Conservation (phyloP, 2,797 vertebrate species). For the Micromesistius poutassou region DNA sequence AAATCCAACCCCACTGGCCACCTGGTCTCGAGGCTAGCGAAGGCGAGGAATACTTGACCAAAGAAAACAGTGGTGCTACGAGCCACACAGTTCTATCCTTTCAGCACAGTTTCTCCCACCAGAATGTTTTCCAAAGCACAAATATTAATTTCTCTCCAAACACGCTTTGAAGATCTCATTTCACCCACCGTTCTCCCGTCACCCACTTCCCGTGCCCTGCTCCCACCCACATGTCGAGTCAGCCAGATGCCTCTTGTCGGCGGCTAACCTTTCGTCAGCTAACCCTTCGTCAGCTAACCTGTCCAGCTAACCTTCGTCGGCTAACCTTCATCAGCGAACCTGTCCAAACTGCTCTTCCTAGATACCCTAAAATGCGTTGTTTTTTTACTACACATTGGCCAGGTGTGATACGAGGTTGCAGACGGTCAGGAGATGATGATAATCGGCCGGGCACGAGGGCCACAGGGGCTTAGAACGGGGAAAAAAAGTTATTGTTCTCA, state of each 20-base stretch:
- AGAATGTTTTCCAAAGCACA: conserved; percentile 51
- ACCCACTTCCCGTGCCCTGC: conserved; percentile 41
- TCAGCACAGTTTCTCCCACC: conserved; percentile 33
- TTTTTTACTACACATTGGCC: too few species aligned
- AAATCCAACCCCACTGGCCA: conserved; percentile 53
- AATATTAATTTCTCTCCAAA: conserved; percentile 54
- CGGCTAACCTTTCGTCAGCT: neutral
- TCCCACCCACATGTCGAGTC: conserved; percentile 58
- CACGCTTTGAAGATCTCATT: conserved; percentile 65
- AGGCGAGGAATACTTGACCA: conserved; percentile 39
- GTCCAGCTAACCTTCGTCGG: too few species aligned
- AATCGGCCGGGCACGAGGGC: conserved; percentile 32
- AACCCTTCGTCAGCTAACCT: too few species aligned
- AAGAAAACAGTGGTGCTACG: conserved; percentile 45
- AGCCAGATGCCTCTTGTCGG: conserved; percentile 46
- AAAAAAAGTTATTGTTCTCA: conserved; percentile 35
- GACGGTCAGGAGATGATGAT: conserved; percentile 50
- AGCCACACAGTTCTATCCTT: conserved; percentile 34
- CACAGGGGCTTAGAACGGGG: conserved; percentile 26
- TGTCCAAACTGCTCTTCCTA: too few species aligned
- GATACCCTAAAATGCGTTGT: too few species aligned
- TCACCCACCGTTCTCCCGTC: conserved; percentile 40
- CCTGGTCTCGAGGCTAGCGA: conserved; percentile 41
- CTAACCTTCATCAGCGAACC: too few species aligned
- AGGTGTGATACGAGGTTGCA: conserved; percentile 53